A percentile compares a stretch with the other conserved stretches of the same genome.
phyloP scores from a whole-genome alignment of 1,140 invertebrate species.

The Psilanteris sp. region DNA sequence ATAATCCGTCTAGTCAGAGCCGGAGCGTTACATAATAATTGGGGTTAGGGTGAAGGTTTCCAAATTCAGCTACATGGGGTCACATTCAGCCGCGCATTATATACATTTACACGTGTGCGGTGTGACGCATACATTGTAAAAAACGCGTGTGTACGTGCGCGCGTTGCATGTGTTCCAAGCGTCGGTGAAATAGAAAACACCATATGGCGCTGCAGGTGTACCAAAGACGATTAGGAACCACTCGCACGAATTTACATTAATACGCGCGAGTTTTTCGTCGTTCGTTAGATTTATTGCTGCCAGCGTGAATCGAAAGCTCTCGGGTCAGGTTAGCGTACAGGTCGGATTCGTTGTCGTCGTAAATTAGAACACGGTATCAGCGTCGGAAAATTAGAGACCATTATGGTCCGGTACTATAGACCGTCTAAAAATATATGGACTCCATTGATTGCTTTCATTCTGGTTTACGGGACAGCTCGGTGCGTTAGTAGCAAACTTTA shows the following conservation, averaged over 20 bases:
- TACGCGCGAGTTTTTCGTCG: slow-evolving; percentile 72
- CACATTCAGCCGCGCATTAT: slow-evolving; percentile 51
- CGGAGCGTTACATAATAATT: slow-evolving; percentile 67
- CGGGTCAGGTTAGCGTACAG: slow-evolving; percentile 41
- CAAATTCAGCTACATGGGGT: slow-evolving; percentile 68
- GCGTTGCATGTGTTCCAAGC: slow-evolving; percentile 40
- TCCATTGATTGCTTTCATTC: slow-evolving; percentile 57
- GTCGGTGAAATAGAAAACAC: slow-evolving; percentile 73
- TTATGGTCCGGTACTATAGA: slow-evolving; percentile 45
- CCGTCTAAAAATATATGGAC: slow-evolving; percentile 44
- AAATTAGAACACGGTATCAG: slow-evolving; percentile 56
- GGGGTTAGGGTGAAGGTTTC: slow-evolving; percentile 70
- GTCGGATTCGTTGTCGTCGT: slow-evolving; percentile 45
- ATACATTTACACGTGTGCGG: slow-evolving; percentile 62
- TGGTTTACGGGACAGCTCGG: slow-evolving; percentile 49
- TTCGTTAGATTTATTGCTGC: slow-evolving; percentile 77
- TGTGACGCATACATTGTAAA: slow-evolving; percentile 48
- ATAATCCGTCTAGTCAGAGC: slow-evolving; percentile 75
- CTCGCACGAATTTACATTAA: slow-evolving; percentile 79
- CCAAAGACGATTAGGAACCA: slow-evolving; percentile 75
- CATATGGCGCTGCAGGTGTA: slow-evolving; percentile 80
- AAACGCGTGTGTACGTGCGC: slow-evolving; percentile 13
- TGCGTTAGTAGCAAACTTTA: slow-evolving; percentile 35
- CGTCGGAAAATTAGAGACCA: slow-evolving; percentile 53
- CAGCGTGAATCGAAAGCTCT: slow-evolving; percentile 69